These are phyloP conservation scores for Mallateleia sp. DNA, from an alignment of 2,888 invertebrate species.

Conservation along the genomic window DNA sequence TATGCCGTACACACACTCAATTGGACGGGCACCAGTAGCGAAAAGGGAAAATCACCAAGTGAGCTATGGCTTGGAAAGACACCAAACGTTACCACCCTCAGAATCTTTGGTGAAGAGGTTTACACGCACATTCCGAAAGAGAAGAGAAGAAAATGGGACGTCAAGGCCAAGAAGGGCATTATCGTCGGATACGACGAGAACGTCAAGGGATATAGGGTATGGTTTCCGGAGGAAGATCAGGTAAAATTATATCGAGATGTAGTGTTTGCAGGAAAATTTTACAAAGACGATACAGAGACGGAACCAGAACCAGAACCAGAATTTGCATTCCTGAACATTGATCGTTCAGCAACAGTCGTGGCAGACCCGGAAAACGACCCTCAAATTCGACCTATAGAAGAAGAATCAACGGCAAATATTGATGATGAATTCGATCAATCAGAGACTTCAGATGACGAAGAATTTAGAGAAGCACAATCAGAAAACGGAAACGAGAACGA, in stretches of 20 bases:
- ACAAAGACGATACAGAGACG: neutral
- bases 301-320: neutral
- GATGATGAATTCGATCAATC: too few relatives aligned
- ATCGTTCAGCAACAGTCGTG: too few relatives aligned
- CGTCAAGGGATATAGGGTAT: constrained; percentile 51
- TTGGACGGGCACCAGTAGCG: constrained; percentile 34
- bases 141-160: constrained; percentile 52
- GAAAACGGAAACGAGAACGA: too few relatives aligned
- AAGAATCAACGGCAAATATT: too few relatives aligned
- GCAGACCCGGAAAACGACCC: too few relatives aligned
- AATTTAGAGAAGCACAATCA: too few relatives aligned
- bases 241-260: constrained; percentile 8
- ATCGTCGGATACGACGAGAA: constrained; percentile 59
- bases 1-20: neutral
- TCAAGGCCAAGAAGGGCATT: constrained; percentile 41
- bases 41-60: neutral
- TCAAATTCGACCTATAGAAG: too few relatives aligned
- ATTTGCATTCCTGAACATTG: too few relatives aligned
- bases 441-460: neutral
- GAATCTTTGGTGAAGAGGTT: constrained; percentile 80
- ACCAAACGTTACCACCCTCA: constrained; percentile 23
- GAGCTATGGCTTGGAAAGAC: neutral
- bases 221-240: constrained; percentile 42
- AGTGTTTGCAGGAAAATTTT: neutral
- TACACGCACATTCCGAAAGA: constrained; percentile 62